Evolutionary conservation across 2,797 vertebrate genomes (phyloP).

Genomic region (Danio tinwini): DNA sequence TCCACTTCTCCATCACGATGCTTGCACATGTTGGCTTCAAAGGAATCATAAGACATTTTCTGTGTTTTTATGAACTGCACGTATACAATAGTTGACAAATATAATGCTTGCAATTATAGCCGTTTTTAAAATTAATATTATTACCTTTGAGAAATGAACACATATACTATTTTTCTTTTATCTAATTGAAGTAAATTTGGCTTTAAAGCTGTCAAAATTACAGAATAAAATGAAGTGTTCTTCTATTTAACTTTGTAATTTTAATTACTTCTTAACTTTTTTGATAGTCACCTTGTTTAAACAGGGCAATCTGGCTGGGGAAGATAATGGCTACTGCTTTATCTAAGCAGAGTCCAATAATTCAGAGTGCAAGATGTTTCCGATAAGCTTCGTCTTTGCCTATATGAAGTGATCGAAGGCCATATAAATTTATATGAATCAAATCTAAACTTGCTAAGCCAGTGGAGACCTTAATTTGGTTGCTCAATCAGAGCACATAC

Average conservation of each 20-base stretch:
- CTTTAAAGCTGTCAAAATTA: constrained; percentile 3
- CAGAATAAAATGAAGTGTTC: background rate
- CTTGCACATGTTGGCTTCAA: constrained; percentile 6
- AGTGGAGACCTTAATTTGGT: background rate
- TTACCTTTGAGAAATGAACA: background rate
- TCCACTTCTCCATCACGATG: background rate
- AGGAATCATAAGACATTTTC: background rate
- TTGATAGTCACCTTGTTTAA: constrained; percentile 38
- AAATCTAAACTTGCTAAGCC: constrained; percentile 34
- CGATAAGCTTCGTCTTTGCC: constrained; percentile 37
- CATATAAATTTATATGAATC: constrained; percentile 14
- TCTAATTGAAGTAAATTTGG: constrained; percentile 7
- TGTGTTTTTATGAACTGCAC: background rate
- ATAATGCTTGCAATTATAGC: background rate
- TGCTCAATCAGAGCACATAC: background rate
- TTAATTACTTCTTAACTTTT: constrained; percentile 51
- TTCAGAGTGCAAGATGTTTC: constrained; percentile 35
- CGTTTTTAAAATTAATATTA: background rate
- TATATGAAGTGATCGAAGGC: constrained; percentile 15
- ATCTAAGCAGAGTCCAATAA: constrained; percentile 36
- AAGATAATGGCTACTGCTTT: constrained; percentile 42
- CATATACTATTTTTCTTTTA: background rate
- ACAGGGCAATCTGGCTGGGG: constrained; percentile 29
- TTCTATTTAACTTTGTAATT: constrained; percentile 31
- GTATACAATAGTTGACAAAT: background rate